Evolutionary conservation across 2,888 invertebrate species (phyloP).

Genomic region (Acronicta alni): DNA sequence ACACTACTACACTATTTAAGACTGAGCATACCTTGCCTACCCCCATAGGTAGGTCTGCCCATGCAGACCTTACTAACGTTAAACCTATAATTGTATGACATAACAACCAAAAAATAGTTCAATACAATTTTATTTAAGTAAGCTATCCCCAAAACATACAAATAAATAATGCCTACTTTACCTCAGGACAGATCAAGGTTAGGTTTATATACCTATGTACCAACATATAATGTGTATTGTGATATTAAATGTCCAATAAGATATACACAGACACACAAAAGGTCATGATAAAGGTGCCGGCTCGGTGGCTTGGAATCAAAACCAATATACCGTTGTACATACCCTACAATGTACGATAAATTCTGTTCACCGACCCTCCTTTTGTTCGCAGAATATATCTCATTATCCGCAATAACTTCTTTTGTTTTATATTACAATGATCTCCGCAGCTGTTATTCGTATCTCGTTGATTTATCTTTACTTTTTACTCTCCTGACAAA

Average conservation of each 20-base stretch:
- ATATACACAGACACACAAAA: constrained; percentile 23
- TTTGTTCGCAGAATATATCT: constrained; percentile 51
- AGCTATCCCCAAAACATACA: constrained; percentile 8
- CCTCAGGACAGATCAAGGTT: constrained; percentile 10
- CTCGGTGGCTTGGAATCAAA: constrained; percentile 14
- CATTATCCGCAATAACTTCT: constrained; percentile 56
- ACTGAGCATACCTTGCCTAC: no score
- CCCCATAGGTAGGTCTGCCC: no score
- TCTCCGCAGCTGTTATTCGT: constrained; percentile 33
- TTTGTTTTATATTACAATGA: constrained; percentile 55
- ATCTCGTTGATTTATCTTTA: constrained; percentile 33
- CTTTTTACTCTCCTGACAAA: constrained; percentile 27
- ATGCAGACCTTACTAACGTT: no score
- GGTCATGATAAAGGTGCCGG: constrained; percentile 11
- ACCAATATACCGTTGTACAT: constrained; percentile 11
- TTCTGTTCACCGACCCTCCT: constrained; percentile 28
- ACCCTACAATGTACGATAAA: constrained; percentile 20
- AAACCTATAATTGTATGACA: no score
- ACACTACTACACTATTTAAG: no score
- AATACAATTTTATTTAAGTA: no score
- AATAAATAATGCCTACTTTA: constrained; percentile 13
- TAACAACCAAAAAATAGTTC: no score
- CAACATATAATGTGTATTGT: constrained; percentile 13
- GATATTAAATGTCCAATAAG: constrained; percentile 18
- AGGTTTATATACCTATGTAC: constrained; percentile 6